A percentile compares a stretch with the other conserved stretches of the same genome.
Conservation (phyloP, 1,140 invertebrate genomes). For the Caenorhabditis inopinata region DNA sequence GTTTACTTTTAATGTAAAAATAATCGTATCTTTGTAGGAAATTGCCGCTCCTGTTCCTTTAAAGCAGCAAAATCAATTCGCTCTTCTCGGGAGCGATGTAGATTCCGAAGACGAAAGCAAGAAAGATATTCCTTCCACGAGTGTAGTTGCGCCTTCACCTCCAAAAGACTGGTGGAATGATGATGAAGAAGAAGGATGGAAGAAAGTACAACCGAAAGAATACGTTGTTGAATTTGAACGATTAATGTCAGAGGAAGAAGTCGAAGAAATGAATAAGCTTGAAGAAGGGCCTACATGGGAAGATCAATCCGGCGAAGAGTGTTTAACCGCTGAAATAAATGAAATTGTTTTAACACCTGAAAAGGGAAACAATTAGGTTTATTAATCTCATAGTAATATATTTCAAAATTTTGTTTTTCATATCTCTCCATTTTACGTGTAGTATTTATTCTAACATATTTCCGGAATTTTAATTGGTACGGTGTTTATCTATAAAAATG, state of each 20-base stretch:
- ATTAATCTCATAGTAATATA: too few species aligned
- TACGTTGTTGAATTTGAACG: not conserved
- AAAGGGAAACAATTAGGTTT: too few species aligned
- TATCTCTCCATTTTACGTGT: too few species aligned
- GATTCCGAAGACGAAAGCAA: not conserved
- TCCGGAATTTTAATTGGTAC: too few species aligned
- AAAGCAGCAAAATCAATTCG: slow-evolving; percentile 31
- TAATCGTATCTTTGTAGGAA: not conserved
- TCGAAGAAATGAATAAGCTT: not conserved
- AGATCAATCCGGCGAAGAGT: not conserved
- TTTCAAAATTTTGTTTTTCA: too few species aligned
- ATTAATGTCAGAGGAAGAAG: not conserved
- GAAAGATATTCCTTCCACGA: not conserved
- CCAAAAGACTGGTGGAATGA: slow-evolving; percentile 27
- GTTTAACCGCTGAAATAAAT: too few species aligned
- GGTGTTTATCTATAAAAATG: too few species aligned
- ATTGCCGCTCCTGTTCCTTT: not conserved
- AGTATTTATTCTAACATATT: too few species aligned
- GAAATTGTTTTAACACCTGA: too few species aligned
- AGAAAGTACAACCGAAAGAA: not conserved
- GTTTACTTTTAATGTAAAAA: not conserved
- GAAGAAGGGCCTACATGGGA: slow-evolving; percentile 2
- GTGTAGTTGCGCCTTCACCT: not conserved
- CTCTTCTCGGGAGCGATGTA: slow-evolving; percentile 29
- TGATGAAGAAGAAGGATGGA: not conserved